Evolutionary conservation across 2,888 invertebrate genomes (phyloP), one percentile per base, ranked within the genome.

Genomic region (Platypus cylindrus): DNA sequence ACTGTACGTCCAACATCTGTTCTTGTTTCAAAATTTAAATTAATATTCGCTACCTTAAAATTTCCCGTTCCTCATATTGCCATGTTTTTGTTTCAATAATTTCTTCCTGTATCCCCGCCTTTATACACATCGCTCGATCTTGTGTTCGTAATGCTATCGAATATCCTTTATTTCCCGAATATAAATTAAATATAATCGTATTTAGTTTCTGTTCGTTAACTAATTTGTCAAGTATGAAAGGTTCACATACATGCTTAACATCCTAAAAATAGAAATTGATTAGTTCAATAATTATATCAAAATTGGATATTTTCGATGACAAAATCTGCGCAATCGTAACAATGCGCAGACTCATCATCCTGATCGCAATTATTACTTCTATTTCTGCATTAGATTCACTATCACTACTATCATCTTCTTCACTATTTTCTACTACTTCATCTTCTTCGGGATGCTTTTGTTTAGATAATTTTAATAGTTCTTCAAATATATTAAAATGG

Each of bases 131-230:
- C 3, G 3, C 20, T 11, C 33, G 53, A 46, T 39, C 36, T 26
- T 41, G 40, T 20, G 44, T 44, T 27, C 55, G 50, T 45, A 59
- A 56, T 34, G 55, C 52, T 49, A 66, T 53, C 36, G 87, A 84
- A 66, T 87, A 91, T 50, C 91, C 91, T 64, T 90, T 87, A 66
- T 87, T 86, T 36, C 83, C 86, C 40, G 89, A 84, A 66, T 90
- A 87, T 51, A 93, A 69, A 66, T 89, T 93, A 51, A 93, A 71
- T 54, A 91, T 81, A 56, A 93, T 68, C 46, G 87, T 89, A 60
- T 87, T 87, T 51, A 91, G 71, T 60, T 78, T 78, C 64, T 91
- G 89, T 55, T 75, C 73, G 56, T 78, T 75, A 56, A 90, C 77
- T 54, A 91, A 67, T 62, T 86, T 83, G 58, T 85, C 84, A 62